Base-by-base conservation (phyloP, 2,113 vertebrate genomes). In the Recurvirostra avosetta region DNA sequence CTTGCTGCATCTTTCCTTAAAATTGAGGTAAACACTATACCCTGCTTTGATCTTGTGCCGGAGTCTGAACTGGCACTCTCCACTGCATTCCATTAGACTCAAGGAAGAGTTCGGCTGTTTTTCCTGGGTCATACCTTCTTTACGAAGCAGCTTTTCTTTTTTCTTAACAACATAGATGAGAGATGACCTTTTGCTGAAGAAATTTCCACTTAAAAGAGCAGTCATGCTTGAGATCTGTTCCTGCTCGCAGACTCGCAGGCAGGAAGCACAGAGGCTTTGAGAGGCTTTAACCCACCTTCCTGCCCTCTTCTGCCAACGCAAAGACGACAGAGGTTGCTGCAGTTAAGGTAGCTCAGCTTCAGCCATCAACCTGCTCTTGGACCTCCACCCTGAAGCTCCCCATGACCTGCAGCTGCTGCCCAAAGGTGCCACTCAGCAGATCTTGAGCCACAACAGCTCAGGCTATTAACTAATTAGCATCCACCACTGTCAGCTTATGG, bases 121-220 rank as follows among this genome's bases (percentile, higher is more conserved):
- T 78, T 77, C 80, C 55, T 59, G 43, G 81, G 47, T 71, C 67
- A 38, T 71, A 34, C 34, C 32, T 71, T 87, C 45, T 53, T 61
- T 72, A 80, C 32, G 45, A 74, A 90, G 36, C 76, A 90, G 50
- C 21, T 90, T 78, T 88, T 52, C 49, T 81, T 88, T 77, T 63
- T 77, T 76, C 76, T 70, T 61, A 78, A 75, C 41, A 62, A 43
- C 11, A 17, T 49, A 67, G 14, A 58, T 38, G 41, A 65, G 43
- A 92, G 36, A 34, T 62, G 43, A 75, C 86, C 92, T 83, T 90
- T 84, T 41, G 71, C 67, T 68, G 47, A 56, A 86, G 58, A 92
- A 70, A 92, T 92, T 86, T 83, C 82, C 86, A 90, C 72, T 83
- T 92, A 74, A 94, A 95, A 87, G 85, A 52, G 62, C 45, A 83